Evolutionary conservation across 1,140 invertebrate species (phyloP).

Genomic region (Chlorops oryzae): DNA sequence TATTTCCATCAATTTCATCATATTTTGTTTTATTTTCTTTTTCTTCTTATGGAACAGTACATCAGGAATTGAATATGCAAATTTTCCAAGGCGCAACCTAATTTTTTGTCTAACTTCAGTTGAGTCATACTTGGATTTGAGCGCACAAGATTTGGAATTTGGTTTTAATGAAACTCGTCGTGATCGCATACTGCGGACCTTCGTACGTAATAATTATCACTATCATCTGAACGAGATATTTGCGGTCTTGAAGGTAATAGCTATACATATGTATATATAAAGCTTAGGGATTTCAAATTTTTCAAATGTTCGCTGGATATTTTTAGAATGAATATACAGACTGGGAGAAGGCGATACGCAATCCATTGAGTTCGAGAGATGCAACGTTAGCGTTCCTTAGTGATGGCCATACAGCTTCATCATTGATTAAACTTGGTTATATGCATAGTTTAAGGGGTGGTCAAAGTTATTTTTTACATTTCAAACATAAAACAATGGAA

Average conservation of each 20-base stretch:
- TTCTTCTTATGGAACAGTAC: conserved; percentile 46
- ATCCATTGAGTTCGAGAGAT: conserved; percentile 68
- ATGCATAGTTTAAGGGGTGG: conserved; percentile 71
- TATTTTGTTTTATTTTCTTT: conserved; percentile 14
- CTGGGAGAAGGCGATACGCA: conserved; percentile 76
- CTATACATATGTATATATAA: not conserved
- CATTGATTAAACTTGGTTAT: conserved; percentile 70
- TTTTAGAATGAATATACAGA: conserved; percentile 81
- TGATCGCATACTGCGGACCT: conserved; percentile 78
- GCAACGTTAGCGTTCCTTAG: conserved; percentile 71
- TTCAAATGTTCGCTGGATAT: not conserved
- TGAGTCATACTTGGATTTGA: conserved; percentile 71
- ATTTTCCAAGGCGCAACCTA: conserved; percentile 73
- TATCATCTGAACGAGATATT: conserved; percentile 88
- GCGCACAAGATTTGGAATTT: conserved; percentile 71
- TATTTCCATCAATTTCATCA: conserved; percentile 14
- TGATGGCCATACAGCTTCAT: conserved; percentile 80
- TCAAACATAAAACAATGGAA: conserved; percentile 70
- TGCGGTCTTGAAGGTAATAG: conserved; percentile 65
- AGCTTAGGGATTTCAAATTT: not conserved
- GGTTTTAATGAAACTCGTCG: conserved; percentile 78
- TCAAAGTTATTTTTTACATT: conserved; percentile 80
- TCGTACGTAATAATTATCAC: conserved; percentile 80
- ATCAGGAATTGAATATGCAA: conserved; percentile 70
- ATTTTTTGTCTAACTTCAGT: conserved; percentile 69